Conservation (phyloP, 2,797 vertebrate species). For the Sebastolobus alascanus region DNA sequence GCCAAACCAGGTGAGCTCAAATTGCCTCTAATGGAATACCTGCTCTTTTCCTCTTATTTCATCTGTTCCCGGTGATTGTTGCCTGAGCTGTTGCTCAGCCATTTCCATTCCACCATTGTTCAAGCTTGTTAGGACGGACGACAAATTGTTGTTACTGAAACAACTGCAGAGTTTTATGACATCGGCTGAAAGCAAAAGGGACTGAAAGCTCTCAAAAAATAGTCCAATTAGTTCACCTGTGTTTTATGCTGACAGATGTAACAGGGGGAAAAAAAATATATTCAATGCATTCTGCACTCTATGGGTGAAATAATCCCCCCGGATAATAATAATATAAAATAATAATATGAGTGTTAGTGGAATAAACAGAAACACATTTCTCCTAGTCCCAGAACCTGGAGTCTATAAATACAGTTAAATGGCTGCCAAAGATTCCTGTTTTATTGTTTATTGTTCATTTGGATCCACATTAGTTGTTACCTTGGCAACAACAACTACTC, state of each 20-base stretch:
- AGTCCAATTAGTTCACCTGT: constrained; percentile 14
- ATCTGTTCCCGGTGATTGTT: constrained; percentile 21
- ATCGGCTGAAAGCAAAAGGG: constrained; percentile 30
- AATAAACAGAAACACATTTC: constrained; percentile 6
- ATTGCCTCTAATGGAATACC: constrained; percentile 39
- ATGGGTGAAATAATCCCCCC: background rate
- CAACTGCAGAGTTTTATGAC: constrained; percentile 20
- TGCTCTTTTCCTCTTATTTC: constrained; percentile 38
- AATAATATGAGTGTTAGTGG: background rate
- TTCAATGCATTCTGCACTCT: background rate
- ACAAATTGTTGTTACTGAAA: constrained; percentile 46
- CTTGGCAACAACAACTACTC: background rate
- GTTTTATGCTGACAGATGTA: constrained; percentile 6
- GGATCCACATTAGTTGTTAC: background rate
- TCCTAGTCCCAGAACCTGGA: background rate
- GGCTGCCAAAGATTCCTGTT: constrained; percentile 1
- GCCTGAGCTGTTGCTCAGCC: constrained; percentile 5
- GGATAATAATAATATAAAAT: background rate
- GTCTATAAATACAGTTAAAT: background rate
- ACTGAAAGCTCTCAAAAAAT: constrained; percentile 10
- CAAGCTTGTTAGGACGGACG: constrained; percentile 28
- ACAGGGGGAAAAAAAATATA: background rate
- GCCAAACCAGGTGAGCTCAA: constrained; percentile 91
- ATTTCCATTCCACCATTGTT: constrained; percentile 29
- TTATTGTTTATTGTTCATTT: background rate